Conservation (phyloP, 2,797 vertebrate genomes). For the Siniperca obscura region DNA sequence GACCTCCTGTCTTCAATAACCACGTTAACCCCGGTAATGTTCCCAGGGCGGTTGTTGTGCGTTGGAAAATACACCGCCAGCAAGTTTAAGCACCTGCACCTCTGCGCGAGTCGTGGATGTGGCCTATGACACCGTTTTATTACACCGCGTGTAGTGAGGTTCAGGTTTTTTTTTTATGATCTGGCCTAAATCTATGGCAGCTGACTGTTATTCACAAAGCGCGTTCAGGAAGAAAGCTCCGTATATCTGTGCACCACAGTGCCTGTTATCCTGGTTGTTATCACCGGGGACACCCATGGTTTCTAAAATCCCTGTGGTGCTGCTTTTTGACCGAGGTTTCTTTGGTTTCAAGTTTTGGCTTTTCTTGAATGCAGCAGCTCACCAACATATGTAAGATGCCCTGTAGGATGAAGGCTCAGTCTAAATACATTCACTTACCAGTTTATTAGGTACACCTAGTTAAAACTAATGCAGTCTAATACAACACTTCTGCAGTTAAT, state of each 20-base stretch:
- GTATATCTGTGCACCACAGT: slow-evolving; percentile 49
- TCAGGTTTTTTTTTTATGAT: background rate
- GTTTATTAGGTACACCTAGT: background rate
- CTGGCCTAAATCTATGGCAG: background rate
- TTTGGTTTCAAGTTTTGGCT: background rate
- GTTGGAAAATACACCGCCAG: slow-evolving; percentile 22
- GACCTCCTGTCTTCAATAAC: slow-evolving; percentile 11
- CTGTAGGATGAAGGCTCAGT: background rate
- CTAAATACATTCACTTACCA: background rate
- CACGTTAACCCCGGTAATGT: slow-evolving; percentile 40
- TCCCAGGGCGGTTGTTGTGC: slow-evolving; percentile 51
- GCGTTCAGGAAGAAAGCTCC: background rate
- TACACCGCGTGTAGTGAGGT: background rate
- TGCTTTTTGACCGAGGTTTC: background rate
- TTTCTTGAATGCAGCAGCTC: slow-evolving; percentile 3
- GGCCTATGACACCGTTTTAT: background rate
- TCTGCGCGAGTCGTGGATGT: background rate
- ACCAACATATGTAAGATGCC: background rate
- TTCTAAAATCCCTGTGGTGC: background rate
- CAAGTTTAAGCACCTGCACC: slow-evolving; percentile 63
- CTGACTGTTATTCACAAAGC: background rate
- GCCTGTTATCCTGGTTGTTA: slow-evolving; percentile 1
- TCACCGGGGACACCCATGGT: background rate
- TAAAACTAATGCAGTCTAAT: background rate
- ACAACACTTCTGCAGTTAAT: background rate